Base-by-base conservation (phyloP, 92 coral and sea anemone species). In the Phenganax subtilis region DNA sequence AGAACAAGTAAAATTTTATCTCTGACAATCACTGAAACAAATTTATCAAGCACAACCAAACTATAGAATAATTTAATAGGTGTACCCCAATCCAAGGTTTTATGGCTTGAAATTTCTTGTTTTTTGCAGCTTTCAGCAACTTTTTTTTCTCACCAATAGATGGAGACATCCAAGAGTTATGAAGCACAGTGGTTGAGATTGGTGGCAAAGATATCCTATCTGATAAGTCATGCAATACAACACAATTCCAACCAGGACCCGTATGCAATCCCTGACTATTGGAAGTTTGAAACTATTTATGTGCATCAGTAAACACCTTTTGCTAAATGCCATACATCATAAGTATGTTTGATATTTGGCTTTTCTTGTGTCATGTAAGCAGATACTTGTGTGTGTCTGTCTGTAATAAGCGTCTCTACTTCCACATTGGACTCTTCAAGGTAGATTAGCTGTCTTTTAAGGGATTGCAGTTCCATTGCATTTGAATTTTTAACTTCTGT, bases 401-500 rank as follows among this genome's bases (percentile, higher is more conserved):
- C 85, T 27, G 85, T 81, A 47, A 81, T 65, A 31, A 81, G 64
- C 60, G 53, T 69, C n/a, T n/a, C 9, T 12, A 81, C 75, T 57
- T 52, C 81, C 17, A 56, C 85, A 65, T 72, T 72, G 69, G 72
- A 57, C 6, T 72, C 53, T 54, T 81, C 85, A 51, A 71, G 55
- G 59, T 66, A 81, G 17, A 51, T 0, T 9, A 81, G 72, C 52
- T 81, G 85, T 67, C 85, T 71, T 81, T 81, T 81, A 52, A 81
- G 85, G 15, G 85, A 81, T 59, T 81, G 80, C 31, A 81, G 85
- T 60, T 81, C 85, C 85, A 81, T 81, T 57, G 85, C 80, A 55
- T 65, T 81, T 31, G 77, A 81, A 54, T 81, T 81, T 66, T 81
- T 81, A n/a, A 81, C 85, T 81, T 81, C 85, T 60, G 77, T 65